Percentiles rank a stretch among this genome's conserved stretches.
phyloP scores from a whole-genome alignment of 2,888 invertebrate species.

The Andrena camellia region DNA sequence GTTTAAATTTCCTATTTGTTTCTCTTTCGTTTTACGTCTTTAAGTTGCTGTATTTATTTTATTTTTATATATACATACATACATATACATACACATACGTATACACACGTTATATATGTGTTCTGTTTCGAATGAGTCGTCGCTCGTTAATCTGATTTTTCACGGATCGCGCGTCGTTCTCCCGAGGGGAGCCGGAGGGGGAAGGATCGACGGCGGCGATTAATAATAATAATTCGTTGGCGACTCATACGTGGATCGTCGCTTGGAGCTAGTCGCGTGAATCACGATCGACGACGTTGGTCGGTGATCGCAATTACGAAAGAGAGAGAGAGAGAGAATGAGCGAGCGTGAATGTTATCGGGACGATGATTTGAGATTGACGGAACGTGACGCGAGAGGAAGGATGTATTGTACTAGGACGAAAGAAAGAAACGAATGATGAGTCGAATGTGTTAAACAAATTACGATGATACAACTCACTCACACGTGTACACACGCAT shows the following conservation, averaged over 20 bases:
- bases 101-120: constrained; percentile 10
- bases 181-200: constrained; percentile 12
- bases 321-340: constrained; percentile 12
- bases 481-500: not conserved
- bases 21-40: constrained; percentile 59
- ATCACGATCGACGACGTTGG: constrained; percentile 24
- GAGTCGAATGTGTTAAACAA: constrained; percentile 21
- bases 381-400: constrained; percentile 1
- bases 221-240: constrained; percentile 33
- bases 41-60: constrained; percentile 80
- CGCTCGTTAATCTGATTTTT: constrained; percentile 42
- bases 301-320: constrained; percentile 26
- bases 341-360: constrained; percentile 46
- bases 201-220: constrained; percentile 51
- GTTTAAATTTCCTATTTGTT: constrained; percentile 54
- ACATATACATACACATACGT: constrained; percentile 16
- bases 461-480: constrained; percentile 6
- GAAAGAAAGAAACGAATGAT: constrained; percentile 1
- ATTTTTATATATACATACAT: constrained; percentile 64
- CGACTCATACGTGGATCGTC: constrained; percentile 40
- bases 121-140: constrained; percentile 47
- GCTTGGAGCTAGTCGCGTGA: constrained; percentile 72
- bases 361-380: constrained; percentile 33
- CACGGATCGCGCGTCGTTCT: constrained; percentile 32
- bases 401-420: not conserved